Evolutionary conservation across 1,140 invertebrate species (phyloP), one percentile per base, ranked within the genome.

Genomic region (Aplysia californica): DNA sequence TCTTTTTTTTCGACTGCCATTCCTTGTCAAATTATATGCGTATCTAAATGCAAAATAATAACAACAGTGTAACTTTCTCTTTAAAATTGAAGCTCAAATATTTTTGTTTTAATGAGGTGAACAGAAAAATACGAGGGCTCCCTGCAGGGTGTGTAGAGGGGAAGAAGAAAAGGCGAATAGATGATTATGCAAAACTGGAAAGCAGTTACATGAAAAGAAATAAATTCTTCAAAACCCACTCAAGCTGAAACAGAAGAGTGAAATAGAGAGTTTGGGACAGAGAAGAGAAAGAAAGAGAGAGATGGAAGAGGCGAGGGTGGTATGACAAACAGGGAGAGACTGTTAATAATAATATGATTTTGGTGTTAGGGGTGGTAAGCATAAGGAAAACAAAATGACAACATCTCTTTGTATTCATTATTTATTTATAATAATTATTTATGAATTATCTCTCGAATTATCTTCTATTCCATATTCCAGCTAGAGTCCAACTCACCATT

Each of bases 261-360:
- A 4, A 2, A 68, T 3, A 36, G 31, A 36, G 5, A 35, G 31
- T 26, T 56, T 39, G 58, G 21, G 35, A 64, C 35, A 64, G 5
- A 64, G 35, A 64, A 64, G 56, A 64, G 58, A 64, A 33, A 64
- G 59, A 74, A 23, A 41, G 56, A 61, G 55, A 38, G 70, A 61
- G 55, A 73, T 50, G 50, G 35, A 61, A 4, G 50, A 26, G n/a
- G 31, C 35, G 29, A 59, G 70, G 5, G 55, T 18, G 31, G 64
- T 21, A 15, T 50, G 44, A 50, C n/a, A 15, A 50, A 61, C 20
- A 10, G 26, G 20, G 58, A 6, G 15, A 61, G 10, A 6, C 10
- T 29, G 58, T 61, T 20, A 20, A 15, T 26, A 10, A 10, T n/a
- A n/a, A 20, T 20, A 26, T 61, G 10, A 26, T 10, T 29, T 61